Conservation (phyloP, 2,888 invertebrate genomes). For the Pyrrhosoma nymphula region DNA sequence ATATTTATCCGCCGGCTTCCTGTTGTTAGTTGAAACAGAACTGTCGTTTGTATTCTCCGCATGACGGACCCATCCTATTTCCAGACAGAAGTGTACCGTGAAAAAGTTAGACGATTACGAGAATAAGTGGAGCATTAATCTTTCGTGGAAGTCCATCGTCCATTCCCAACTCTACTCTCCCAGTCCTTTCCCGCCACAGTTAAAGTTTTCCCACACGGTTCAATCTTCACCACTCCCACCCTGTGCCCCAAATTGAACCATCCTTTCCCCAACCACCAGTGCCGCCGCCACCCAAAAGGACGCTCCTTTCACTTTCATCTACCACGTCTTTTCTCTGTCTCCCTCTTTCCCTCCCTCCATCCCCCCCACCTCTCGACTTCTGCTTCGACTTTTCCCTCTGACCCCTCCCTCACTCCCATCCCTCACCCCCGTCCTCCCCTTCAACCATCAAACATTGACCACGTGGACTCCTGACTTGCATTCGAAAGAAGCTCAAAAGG, state of each 20-base stretch:
- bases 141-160: background rate
- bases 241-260: background rate
- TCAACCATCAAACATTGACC: constrained; percentile 9
- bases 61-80: background rate
- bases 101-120: background rate
- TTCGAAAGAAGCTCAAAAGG: background rate
- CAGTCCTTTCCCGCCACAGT: background rate
- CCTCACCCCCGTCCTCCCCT: background rate
- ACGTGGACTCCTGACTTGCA: background rate
- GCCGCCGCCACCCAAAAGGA: background rate
- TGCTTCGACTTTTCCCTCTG: constrained; percentile 5
- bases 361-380: background rate
- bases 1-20: background rate
- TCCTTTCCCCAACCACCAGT: background rate
- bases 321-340: background rate
- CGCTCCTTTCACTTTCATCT: constrained; percentile 25
- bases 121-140: background rate
- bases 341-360: background rate
- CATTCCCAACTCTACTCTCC: background rate
- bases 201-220: background rate
- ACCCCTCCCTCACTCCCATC: background rate
- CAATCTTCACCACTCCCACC: background rate
- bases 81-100: too few species aligned
- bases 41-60: background rate
- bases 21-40: background rate